These are phyloP conservation scores for Agrypnus murinus DNA, from an alignment of 2,888 invertebrate species.

Conservation along the genomic window DNA sequence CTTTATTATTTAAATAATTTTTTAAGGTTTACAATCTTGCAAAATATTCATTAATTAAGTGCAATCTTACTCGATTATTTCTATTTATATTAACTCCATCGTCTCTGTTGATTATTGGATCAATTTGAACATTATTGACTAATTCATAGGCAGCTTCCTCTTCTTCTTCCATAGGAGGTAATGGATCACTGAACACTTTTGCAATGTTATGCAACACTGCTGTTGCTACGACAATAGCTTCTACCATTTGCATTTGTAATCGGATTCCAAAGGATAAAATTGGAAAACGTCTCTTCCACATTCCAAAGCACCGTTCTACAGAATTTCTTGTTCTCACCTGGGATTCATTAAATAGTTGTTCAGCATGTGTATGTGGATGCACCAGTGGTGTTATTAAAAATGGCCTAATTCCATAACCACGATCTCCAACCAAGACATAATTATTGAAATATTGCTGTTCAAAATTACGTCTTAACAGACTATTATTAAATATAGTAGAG, in stretches of 20 bases:
- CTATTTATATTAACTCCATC: too few species aligned
- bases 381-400: conserved; percentile 57
- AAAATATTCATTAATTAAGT: too few species aligned
- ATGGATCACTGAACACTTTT: neutral
- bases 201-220: conserved; percentile 3
- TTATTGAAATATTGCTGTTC: conserved; percentile 45
- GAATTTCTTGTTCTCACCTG: conserved; percentile 57
- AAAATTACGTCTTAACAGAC: conserved; percentile 16
- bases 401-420: conserved; percentile 58
- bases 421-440: conserved; percentile 55
- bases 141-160: too few species aligned
- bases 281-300: conserved; percentile 61
- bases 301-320: conserved; percentile 59
- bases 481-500: conserved; percentile 40
- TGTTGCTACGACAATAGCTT: neutral
- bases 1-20: too few species aligned
- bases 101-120: too few species aligned
- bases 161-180: neutral
- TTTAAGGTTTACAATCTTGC: too few species aligned
- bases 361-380: conserved; percentile 47
- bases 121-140: too few species aligned
- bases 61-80: too few species aligned
- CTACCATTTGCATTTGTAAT: conserved; percentile 1
- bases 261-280: conserved; percentile 53
- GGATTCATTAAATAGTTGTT: conserved; percentile 56